Base-by-base conservation (phyloP, 2,113 vertebrate species). In the Diphyllodes magnificus region DNA sequence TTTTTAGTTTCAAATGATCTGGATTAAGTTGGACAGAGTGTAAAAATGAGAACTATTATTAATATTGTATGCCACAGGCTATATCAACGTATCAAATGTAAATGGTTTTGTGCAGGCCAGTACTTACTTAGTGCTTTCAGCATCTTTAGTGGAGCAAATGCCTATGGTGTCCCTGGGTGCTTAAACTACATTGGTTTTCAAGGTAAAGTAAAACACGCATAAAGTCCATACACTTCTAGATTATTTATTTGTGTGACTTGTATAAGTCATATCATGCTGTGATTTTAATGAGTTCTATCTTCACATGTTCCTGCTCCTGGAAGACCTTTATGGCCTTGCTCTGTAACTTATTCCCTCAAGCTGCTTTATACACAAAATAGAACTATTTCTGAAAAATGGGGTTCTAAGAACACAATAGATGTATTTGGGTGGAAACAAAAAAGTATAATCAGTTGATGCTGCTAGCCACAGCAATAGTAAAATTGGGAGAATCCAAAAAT, bases 251-350 rank as follows among this genome's bases (percentile, higher is more conserved):
- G 28, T 87, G 83, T 84, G 81, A 71, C 64, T 84, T 0, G 0
- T 53, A 22, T 60, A 94, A 91, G 61, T 60, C 65, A 60, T 70
- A 69, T 53, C 92, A 93, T 61, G 60, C 82, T 93, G 79, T 83
- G 92, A 97, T 88, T 93, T 92, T 92, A 92, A 96, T 90, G 92
- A 88, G 54, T 92, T 93, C 50, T 88, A 27, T 80, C 79, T 88
- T 93, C 88, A 70, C 70, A 65, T 44, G 47, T 94, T 63, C 76
- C 71, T 84, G 30, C 27, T 78, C 72, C 51, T 94, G 53, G 47
- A 94, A 92, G 83, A 75, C 44, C 49, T 84, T 78, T 79, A 47
- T 60, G 60, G 57, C 44, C 27, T 88, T 86, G 66, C 69, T 66
- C 51, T 92, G 59, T 57, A 81, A 94, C 79, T 95, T 94, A 91